Evolutionary conservation across 2,113 vertebrate genomes (phyloP), one percentile per base, ranked within the genome.

Genomic region (Xiphophorus couchianus): DNA sequence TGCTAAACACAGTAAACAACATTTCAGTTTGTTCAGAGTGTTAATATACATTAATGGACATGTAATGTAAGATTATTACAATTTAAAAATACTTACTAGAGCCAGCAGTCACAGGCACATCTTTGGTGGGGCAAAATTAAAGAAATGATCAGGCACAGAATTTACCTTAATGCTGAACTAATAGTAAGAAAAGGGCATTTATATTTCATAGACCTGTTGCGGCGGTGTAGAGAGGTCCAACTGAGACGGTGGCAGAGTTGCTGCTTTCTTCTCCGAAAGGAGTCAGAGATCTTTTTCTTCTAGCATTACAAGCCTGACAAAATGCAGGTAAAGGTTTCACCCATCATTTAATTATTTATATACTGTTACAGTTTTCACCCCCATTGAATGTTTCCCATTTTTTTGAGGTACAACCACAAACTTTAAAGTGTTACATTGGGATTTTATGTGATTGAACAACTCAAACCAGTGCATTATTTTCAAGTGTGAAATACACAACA

Each of bases 201-300:
- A 28, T 22, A 12, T 2, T 1, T 14, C 2, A 42, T 39, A 42
- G 25, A 95, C 94, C 90, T 76, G 81, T 51, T 22, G n/a, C 33
- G n/a, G 71, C 77, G 0, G 81, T 93, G 71, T 88, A 92, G 42
- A 96, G 82, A 31, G 95, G 94, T 68, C 94, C 95, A 0, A 92
- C 66, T n/a, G 95, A 86, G 44, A 95, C 60, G 3, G 94, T 93
- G 27, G 94, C 92, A 4, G 93, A 90, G 1, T 92, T 90, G 0
- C 27, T 60, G 33, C 82, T 74, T 62, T 86, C 73, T 17, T 80
- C 5, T 58, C 86, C 89, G 37, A 88, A 90, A 33, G 89, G 76
- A 25, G 70, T 69, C 58, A 79, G 15, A 10, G 82, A 79, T 72
- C 93, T 87, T 88, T 65, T 94, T 76, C 85, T 92, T 77, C 80